Evolutionary conservation across 1,140 invertebrate genomes (phyloP), one percentile per base, ranked within the genome.

Genomic region (Cyclina sinensis): DNA sequence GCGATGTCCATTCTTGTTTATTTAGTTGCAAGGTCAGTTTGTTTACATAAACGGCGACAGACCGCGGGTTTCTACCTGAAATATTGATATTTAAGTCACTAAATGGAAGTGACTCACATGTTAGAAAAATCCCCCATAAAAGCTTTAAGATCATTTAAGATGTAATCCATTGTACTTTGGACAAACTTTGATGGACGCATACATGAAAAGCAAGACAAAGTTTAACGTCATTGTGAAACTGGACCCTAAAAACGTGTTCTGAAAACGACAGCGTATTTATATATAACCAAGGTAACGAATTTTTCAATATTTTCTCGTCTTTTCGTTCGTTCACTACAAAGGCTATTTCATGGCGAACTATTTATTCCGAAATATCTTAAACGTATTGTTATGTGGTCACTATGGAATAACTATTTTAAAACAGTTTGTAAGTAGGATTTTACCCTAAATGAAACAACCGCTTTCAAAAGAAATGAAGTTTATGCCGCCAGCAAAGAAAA

Each of bases 381-480:
- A n/a, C n/a, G n/a, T n/a, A n/a, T n/a, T n/a, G n/a, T n/a, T n/a
- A n/a, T n/a, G n/a, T n/a, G n/a, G n/a, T n/a, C n/a, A 57, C 43
- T 43, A 57, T 27, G 54, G 24, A n/a, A 57, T 57, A 57, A 57
- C 18, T n/a, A 9, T 27, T n/a, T n/a, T n/a, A n/a, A n/a, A n/a
- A n/a, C n/a, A n/a, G n/a, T n/a, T n/a, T n/a, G n/a, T n/a, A n/a
- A n/a, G n/a, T n/a, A n/a, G n/a, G n/a, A n/a, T n/a, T n/a, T n/a
- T n/a, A n/a, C n/a, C n/a, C n/a, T n/a, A n/a, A n/a, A n/a, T 9
- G 18, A 57, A 18, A 57, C 5, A 18, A 9, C 18, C 54, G 18
- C 5, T 57, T 18, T 27, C 9, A 39, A 37, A 39, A 70, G 65
- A 70, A 27, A 70, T 70, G 65, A 70, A 70, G 65, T 39, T 70